Evolutionary conservation across 1,140 invertebrate genomes (phyloP), one percentile per base, ranked within the genome.

Genomic region (Ganaspis sp.): DNA sequence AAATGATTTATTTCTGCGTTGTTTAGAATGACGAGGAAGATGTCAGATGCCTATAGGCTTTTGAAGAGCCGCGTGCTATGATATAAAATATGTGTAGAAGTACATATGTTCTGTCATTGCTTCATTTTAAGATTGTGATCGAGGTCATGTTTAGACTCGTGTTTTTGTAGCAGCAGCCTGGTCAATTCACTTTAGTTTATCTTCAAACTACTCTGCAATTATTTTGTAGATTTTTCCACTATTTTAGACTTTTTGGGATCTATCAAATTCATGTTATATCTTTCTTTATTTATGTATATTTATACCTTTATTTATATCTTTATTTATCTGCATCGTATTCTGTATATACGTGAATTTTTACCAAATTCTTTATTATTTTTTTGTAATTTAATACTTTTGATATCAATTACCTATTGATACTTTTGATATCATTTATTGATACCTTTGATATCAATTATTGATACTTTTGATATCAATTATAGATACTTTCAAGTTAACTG

Each of bases 141-240:
- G 58, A 64, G 58, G 58, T 64, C 58, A 64, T 64, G 58, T 64
- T 64, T 64, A 64, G 58, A 64, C 58, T 64, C 26, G 23, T 64
- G 23, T 29, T 64, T 29, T 64, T 64, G 21, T 64, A 64, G 23
- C 58, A 64, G 58, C 0, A n/a, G 58, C 15, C 58, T 64, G 26
- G 26, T 64, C 23, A 64, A 64, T 64, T 15, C 23, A 64, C 26
- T 64, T 64, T n/a, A 64, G 23, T 15, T 49, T 49, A 64, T 64
- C 58, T 34, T n/a, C 1, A 29, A 64, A 64, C 12, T 29, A 64
- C 15, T 15, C n/a, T 26, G 29, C 5, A 15, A 64, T 64, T 64
- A 2, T 64, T 64, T 26, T n/a, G 17, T n/a, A 49, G n/a, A 8
- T 45, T 45, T 45, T 15, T 15, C 11, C 15, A 40, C 6, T 1